phyloP scores from a whole-genome alignment of 2,113 vertebrate genomes.

The Zapus hudsonius region DNA sequence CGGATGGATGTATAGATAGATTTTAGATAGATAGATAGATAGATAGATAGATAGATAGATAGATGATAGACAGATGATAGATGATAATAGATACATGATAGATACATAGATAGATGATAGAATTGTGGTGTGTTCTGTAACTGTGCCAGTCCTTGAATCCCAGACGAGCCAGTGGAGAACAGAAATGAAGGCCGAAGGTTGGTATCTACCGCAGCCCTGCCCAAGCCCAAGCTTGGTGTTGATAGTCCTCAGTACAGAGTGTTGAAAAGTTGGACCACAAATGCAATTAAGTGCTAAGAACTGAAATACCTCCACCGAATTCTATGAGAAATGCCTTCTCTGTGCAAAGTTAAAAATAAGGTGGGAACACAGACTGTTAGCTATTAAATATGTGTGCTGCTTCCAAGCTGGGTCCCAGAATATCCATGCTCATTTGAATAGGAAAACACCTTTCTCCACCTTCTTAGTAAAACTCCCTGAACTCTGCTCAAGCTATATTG shows the following conservation, averaged over 20 bases:
- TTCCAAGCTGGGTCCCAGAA: background rate
- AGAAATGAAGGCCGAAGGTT: background rate
- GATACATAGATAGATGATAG: no score
- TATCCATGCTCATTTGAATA: conserved; percentile 19
- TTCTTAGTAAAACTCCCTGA: background rate
- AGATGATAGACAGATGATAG: no score
- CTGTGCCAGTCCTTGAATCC: background rate
- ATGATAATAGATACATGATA: no score
- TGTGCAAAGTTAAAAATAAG: background rate
- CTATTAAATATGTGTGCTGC: background rate
- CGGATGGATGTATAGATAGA: no score
- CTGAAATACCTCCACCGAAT: conserved; percentile 19
- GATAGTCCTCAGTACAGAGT: background rate
- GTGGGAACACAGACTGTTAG: background rate
- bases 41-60: no score
- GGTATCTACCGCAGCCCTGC: background rate
- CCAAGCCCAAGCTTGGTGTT: background rate
- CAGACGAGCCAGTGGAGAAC: background rate
- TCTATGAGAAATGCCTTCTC: background rate
- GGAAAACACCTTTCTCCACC: background rate
- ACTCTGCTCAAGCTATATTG: background rate
- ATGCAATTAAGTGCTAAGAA: background rate
- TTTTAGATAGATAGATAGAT: no score
- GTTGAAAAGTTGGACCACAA: conserved; percentile 11
- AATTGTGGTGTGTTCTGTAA: background rate